A percentile compares a stretch with the other conserved stretches of the same genome.
phyloP scores from a whole-genome alignment of 2,113 vertebrate genomes.

The Columba livia region DNA sequence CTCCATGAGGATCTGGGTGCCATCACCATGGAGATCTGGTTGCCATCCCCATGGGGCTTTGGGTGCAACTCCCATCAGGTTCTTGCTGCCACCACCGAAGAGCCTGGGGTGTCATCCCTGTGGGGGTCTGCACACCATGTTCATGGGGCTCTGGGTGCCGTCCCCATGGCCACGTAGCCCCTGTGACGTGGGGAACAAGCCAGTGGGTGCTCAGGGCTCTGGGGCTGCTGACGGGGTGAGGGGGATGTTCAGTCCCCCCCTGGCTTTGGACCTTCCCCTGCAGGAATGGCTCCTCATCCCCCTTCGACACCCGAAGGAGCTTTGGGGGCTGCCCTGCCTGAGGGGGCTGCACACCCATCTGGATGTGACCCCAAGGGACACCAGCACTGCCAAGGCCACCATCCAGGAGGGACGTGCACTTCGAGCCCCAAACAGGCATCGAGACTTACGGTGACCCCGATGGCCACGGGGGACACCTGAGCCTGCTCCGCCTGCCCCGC shows the following conservation, averaged over 20 bases:
- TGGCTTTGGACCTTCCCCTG: fast-evolving
- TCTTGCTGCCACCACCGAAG: no score
- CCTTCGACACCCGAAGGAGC: fast-evolving
- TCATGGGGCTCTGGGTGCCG: not conserved
- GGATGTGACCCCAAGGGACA: fast-evolving
- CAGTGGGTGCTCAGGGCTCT: fast-evolving
- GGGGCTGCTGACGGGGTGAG: fast-evolving
- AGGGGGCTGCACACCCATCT: fast-evolving
- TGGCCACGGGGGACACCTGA: slow-evolving; percentile 33
- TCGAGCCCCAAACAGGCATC: fast-evolving
- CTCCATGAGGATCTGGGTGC: not conserved
- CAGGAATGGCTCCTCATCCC: fast-evolving
- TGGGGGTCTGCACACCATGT: not conserved
- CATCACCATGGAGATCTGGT: fast-evolving
- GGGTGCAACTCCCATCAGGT: no score
- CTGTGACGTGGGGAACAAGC: fast-evolving
- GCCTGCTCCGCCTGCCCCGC: not conserved
- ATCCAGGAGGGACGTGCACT: no score
- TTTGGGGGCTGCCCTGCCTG: fast-evolving
- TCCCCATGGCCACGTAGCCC: not conserved
- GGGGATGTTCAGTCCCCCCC: fast-evolving
- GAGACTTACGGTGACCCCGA: not conserved
- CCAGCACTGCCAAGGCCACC: not conserved
- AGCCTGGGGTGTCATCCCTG: not conserved
- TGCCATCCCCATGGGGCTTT: no score